A percentile compares a stretch with the other conserved stretches of the same genome.
Evolutionary conservation across 1,140 invertebrate genomes (phyloP).

Genomic region (Papilio polytes): DNA sequence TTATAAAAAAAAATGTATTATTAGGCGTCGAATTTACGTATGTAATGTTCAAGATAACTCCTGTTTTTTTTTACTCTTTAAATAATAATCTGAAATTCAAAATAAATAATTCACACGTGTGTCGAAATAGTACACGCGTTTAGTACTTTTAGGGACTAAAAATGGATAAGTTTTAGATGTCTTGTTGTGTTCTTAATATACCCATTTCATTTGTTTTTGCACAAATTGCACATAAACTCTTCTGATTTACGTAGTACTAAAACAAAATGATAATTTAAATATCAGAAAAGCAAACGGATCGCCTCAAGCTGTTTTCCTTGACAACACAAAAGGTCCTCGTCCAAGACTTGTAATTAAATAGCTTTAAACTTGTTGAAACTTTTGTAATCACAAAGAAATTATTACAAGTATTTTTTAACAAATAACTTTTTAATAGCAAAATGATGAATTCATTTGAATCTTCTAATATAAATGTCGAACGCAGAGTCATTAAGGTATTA

Average conservation of each 20-base stretch:
- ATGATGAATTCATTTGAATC: too few species aligned
- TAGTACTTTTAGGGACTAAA: too few species aligned
- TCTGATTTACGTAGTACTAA: not conserved
- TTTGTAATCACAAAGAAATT: not conserved
- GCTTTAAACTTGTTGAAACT: not conserved
- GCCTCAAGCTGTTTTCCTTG: not conserved
- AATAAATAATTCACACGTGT: too few species aligned
- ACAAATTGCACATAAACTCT: not conserved
- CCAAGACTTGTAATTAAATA: constrained; percentile 3
- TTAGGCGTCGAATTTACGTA: not conserved
- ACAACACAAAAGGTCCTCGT: not conserved
- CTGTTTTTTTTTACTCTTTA: too few species aligned
- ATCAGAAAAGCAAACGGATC: not conserved
- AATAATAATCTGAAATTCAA: too few species aligned
- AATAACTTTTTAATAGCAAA: not conserved
- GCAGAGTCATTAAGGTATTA: too few species aligned
- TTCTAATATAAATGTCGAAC: too few species aligned
- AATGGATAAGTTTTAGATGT: too few species aligned
- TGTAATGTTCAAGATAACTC: not conserved
- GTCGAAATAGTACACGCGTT: too few species aligned
- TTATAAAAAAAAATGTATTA: too few species aligned
- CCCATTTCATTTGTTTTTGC: too few species aligned
- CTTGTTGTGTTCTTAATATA: too few species aligned
- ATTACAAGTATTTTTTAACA: not conserved
- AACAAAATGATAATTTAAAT: not conserved